These are phyloP conservation scores for Amphiprion percula DNA, from an alignment of 2,113 vertebrate species.

Conservation along the genomic window DNA sequence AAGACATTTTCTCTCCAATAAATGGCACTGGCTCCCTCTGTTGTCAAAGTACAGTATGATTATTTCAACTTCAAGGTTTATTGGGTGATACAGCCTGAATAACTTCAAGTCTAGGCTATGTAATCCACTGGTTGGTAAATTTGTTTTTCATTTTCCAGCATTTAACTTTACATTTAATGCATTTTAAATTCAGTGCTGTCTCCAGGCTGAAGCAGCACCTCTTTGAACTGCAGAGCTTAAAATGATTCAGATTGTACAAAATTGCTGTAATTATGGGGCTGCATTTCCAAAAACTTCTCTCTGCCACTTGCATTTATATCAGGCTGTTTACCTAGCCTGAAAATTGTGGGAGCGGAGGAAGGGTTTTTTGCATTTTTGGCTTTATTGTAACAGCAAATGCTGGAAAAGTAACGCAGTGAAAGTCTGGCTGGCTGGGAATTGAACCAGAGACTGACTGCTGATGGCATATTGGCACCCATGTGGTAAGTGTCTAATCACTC, in stretches of 20 bases:
- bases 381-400: too few relatives aligned
- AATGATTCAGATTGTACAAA: slow-evolving; percentile 59
- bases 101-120: too few relatives aligned
- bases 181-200: slow-evolving; percentile 17
- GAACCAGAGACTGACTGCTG: too few relatives aligned
- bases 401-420: too few relatives aligned
- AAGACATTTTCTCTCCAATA: background rate
- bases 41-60: slow-evolving; percentile 48
- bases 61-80: background rate
- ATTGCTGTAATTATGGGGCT: slow-evolving; percentile 66
- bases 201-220: slow-evolving; percentile 19
- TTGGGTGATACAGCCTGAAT: background rate
- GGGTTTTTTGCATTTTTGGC: too few relatives aligned
- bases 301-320: slow-evolving; percentile 20
- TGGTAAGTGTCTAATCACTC: too few relatives aligned
- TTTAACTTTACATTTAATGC: slow-evolving; percentile 2
- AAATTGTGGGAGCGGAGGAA: background rate
- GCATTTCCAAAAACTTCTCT: slow-evolving; percentile 46
- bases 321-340: slow-evolving; percentile 5
- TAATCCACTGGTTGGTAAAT: too few relatives aligned
- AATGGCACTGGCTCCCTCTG: slow-evolving; percentile 68
- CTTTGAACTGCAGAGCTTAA: slow-evolving; percentile 19
- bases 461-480: too few relatives aligned
- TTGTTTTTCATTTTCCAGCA: slow-evolving; percentile 1
- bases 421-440: too few relatives aligned